phyloP scores from a whole-genome alignment of 2,888 invertebrate species.

The Caenorhabditis zanzibari region DNA sequence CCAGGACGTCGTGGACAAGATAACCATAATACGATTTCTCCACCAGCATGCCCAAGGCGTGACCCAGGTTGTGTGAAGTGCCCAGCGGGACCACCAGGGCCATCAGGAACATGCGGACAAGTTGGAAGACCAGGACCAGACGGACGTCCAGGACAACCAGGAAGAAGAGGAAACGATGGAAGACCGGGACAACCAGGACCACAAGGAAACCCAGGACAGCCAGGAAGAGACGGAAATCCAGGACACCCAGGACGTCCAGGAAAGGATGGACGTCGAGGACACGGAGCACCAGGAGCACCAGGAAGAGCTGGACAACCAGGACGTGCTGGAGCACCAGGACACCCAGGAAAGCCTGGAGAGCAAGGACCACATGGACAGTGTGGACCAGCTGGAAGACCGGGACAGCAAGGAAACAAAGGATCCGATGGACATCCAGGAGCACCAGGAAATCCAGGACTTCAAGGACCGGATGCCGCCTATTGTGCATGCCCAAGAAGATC shows the following conservation, averaged over 20 bases:
- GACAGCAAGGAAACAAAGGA: constrained; percentile 67
- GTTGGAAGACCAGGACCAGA: constrained; percentile 75
- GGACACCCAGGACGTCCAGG: constrained; percentile 70
- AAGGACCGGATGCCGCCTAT: constrained; percentile 62
- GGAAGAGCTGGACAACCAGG: constrained; percentile 70
- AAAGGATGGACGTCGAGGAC: constrained; percentile 64
- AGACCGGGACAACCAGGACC: constrained; percentile 67
- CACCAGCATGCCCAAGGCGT: constrained; percentile 68
- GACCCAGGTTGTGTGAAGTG: constrained; percentile 73
- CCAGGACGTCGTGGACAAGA: constrained; percentile 73
- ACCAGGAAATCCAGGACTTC: constrained; percentile 64
- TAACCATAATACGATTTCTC: constrained; percentile 68
- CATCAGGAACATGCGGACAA: constrained; percentile 62
- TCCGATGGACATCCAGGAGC: constrained; percentile 67
- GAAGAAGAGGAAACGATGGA: constrained; percentile 64
- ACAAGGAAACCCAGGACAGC: constrained; percentile 65
- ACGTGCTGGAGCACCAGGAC: constrained; percentile 70
- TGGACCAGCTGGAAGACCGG: constrained; percentile 57
- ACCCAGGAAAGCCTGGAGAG: constrained; percentile 65
- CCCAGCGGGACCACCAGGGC: constrained; percentile 71
- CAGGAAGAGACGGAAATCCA: constrained; percentile 65
- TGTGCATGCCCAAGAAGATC: constrained; percentile 60
- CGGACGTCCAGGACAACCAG: constrained; percentile 70
- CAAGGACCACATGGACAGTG: constrained; percentile 53
- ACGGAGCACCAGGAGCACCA: constrained; percentile 57